phyloP scores from a whole-genome alignment of 2,888 invertebrate species.

The Seladonia tumulorum region DNA sequence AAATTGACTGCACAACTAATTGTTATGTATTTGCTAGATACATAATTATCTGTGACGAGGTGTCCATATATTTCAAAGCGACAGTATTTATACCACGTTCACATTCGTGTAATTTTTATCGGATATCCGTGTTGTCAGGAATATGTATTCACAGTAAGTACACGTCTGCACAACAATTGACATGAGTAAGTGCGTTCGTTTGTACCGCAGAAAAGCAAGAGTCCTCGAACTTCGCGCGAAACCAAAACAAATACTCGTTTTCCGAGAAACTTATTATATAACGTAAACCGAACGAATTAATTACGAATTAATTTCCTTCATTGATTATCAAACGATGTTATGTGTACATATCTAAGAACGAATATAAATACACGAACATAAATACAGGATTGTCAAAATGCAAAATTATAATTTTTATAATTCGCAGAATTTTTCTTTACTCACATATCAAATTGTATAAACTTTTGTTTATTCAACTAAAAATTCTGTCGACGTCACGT shows the following conservation, averaged over 20 bases:
- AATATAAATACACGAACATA: too few species aligned
- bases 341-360: too few species aligned
- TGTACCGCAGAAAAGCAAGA: not conserved
- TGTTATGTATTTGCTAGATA: not conserved
- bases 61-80: not conserved
- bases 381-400: too few species aligned
- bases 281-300: not conserved
- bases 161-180: not conserved
- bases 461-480: not conserved
- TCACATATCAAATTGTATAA: not conserved
- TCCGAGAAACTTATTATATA: not conserved
- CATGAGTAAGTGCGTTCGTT: not conserved
- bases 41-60: not conserved
- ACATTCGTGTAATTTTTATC: not conserved
- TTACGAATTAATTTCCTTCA: not conserved
- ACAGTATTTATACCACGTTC: not conserved
- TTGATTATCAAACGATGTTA: too few species aligned
- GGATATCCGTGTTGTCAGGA: not conserved
- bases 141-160: not conserved
- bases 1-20: not conserved
- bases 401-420: not conserved
- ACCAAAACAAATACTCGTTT: not conserved
- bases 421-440: not conserved
- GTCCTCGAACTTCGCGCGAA: not conserved
- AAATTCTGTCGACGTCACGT: not conserved